Conservation (phyloP, 2,113 vertebrate species). For the Pelvicachromis taeniatus region DNA sequence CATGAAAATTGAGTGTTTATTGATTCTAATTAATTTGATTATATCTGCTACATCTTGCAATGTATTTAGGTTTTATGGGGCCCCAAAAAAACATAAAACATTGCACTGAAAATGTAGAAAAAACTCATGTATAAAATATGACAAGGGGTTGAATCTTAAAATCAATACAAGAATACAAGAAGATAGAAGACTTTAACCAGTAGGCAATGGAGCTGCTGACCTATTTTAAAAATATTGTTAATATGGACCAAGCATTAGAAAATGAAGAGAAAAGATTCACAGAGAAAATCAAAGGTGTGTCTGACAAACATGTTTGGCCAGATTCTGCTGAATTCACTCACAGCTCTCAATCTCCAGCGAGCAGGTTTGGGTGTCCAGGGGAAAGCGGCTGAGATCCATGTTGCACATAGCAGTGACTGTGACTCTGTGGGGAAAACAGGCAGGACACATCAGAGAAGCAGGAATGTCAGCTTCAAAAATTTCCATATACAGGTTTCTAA, state of each 20-base stretch:
- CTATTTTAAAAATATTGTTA: neutral
- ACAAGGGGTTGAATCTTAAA: too few species aligned
- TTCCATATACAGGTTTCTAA: neutral
- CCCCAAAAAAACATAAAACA: too few species aligned
- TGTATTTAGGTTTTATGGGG: too few species aligned
- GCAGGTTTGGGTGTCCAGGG: constrained; percentile 95
- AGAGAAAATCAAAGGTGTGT: neutral
- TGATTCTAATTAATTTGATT: too few species aligned
- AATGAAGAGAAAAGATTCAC: neutral
- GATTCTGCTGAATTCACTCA: constrained; percentile 71
- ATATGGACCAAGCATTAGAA: neutral
- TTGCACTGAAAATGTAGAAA: too few species aligned
- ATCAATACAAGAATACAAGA: too few species aligned
- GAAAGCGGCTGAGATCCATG: constrained; percentile 98
- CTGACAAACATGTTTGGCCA: neutral
- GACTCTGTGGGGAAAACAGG: constrained; percentile 76
- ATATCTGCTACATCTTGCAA: too few species aligned
- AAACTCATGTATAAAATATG: too few species aligned
- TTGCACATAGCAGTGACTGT: constrained; percentile 98
- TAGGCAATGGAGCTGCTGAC: too few species aligned
- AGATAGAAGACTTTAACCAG: too few species aligned
- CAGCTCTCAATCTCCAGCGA: constrained; percentile 98
- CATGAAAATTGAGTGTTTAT: too few species aligned
- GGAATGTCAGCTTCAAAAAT: neutral
- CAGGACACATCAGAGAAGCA: neutral